A percentile compares a stretch with the other conserved stretches of the same genome.
Evolutionary conservation across 37 sponge, comb jelly and placozoan species (phyloP).

Genomic region (Theonella swinhoei): DNA sequence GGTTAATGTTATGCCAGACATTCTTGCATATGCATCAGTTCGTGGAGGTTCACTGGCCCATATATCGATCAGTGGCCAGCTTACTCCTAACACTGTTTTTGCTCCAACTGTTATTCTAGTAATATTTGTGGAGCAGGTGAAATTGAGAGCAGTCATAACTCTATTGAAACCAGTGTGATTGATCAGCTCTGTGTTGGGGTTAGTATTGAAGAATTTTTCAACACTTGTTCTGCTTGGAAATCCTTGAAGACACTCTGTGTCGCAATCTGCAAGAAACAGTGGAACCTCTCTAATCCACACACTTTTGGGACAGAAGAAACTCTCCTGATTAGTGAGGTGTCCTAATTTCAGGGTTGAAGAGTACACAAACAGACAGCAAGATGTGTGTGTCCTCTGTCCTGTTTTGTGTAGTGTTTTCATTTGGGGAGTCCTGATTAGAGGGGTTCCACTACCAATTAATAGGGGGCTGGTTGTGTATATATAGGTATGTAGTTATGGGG

Average conservation of each 20-base stretch:
- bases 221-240: neutral
- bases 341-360: too few relatives aligned
- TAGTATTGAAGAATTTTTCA: neutral
- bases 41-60: neutral
- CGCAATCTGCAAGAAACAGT: neutral
- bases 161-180: neutral
- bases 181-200: neutral
- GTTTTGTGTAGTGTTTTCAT: too few relatives aligned
- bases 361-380: too few relatives aligned
- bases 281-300: too few relatives aligned
- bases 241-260: neutral
- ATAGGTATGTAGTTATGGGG: too few relatives aligned
- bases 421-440: too few relatives aligned
- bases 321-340: too few relatives aligned
- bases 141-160: neutral
- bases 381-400: too few relatives aligned
- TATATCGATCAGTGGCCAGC: neutral
- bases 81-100: neutral
- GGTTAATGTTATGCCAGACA: neutral
- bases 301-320: too few relatives aligned
- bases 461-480: too few relatives aligned
- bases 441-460: too few relatives aligned
- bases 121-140: neutral
- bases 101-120: neutral
- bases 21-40: neutral